Percentiles rank a stretch among this genome's conserved stretches.
Conservation (phyloP, 2,797 vertebrate species). For the Pangasius sanitwongsei region DNA sequence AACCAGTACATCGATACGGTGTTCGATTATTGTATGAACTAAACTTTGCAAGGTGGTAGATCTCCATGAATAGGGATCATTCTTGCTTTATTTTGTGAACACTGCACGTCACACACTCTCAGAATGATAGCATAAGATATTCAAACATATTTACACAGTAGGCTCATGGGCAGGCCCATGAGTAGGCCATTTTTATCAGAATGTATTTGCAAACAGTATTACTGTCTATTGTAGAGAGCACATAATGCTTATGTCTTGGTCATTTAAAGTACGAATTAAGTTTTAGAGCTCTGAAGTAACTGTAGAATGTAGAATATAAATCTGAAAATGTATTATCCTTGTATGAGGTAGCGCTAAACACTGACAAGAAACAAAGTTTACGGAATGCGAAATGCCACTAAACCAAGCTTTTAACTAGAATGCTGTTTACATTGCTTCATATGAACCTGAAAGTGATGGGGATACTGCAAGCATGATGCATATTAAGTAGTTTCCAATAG, state of each 20-base stretch:
- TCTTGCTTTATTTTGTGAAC: conserved; percentile 5
- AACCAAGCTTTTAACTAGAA: conserved; percentile 3
- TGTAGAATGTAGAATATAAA: conserved; percentile 16
- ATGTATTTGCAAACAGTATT: conserved; percentile 23
- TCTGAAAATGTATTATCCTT: background rate
- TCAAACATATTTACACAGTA: background rate
- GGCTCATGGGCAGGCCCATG: conserved; percentile 46
- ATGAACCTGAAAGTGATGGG: conserved; percentile 5
- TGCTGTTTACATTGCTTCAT: conserved; percentile 14
- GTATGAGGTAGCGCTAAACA: conserved; percentile 12
- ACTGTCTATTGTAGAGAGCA: conserved; percentile 19
- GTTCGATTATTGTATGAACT: background rate
- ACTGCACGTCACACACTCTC: conserved; percentile 7
- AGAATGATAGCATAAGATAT: background rate
- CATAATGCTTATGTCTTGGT: background rate
- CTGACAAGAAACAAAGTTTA: background rate
- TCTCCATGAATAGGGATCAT: background rate
- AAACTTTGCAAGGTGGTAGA: background rate
- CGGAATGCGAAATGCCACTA: conserved; percentile 12
- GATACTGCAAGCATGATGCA: conserved; percentile 36
- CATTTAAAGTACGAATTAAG: conserved; percentile 1
- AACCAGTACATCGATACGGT: background rate
- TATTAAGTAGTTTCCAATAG: conserved; percentile 14
- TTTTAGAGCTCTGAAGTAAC: background rate
- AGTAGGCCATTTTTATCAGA: conserved; percentile 20